Base-by-base conservation (phyloP, 2,113 vertebrate species). In the Raja brachyura region DNA sequence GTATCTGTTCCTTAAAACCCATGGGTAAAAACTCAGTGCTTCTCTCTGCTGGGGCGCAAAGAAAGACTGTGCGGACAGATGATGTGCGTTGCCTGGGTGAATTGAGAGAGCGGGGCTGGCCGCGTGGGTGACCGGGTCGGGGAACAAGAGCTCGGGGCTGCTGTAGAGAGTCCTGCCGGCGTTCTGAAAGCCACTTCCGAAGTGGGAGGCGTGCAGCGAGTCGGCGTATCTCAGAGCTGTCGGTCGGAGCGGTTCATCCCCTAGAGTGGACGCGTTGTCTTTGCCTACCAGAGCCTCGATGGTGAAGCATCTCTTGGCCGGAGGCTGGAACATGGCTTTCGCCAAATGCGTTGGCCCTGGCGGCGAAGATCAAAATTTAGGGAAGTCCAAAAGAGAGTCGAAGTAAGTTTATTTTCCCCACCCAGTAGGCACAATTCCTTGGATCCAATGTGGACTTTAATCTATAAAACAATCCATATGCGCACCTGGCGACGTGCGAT, bases 221-320 rank as follows among this genome's bases (percentile, higher is more conserved):
- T 97, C 96, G 86, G 96, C 94, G 95, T 96, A 97, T 3, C 95
- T 93, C 61, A 96, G 95, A 93, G 95, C 95, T 1, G 94, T 96
- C 93, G 96, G 95, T 93, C 96, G 94, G 90, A 96, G 96, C 86
- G 95, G 96, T 68, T 97, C 97, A 0, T 97, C 96, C 93, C 94
- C 96, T 56, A 94, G 93, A 68, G 95, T 93, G 74, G 95, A 94
- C 25, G 94, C 93, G 85, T n/a, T 93, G 70, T 96, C 96, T 94
- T 97, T 96, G 93, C 95, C 97, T n/a, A 97, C 96, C 93, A 97
- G 95, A 93, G 97, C 95, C 94, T 97, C 96, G 31, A 97, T 96
- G 93, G 95, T 96, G 95, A 96, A 97, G 74, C 96, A 96, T 79
- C 97, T 97, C 94, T 96, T 96, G 77, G 88, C 94, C 75, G 75